These are phyloP conservation scores for human (Homo sapiens) DNA, from an alignment of 2,113 vertebrate species.

Conservation along the genomic window GRCh38 chr11:47879001-47879500, in stretches of 20 bases:
- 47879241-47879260: not conserved
- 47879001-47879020: too few relatives aligned
- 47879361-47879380: not conserved
- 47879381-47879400: not conserved
- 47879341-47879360: not conserved
- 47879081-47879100: too few relatives aligned
- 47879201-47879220: too few relatives aligned
- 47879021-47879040: too few relatives aligned
- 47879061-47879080: too few relatives aligned
- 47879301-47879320: not conserved
- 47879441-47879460: not conserved
- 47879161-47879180: too few relatives aligned
- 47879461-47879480: not conserved
- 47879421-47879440: not conserved
- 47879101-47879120: too few relatives aligned
- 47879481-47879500: rapidly evolving
- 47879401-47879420: not conserved
- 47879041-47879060: too few relatives aligned
- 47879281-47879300: not conserved
- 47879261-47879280: not conserved
- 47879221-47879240: too few relatives aligned
- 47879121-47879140: too few relatives aligned
- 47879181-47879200: too few relatives aligned
- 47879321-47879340: not conserved
- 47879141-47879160: too few relatives aligned